Evolutionary conservation across 2,113 vertebrate genomes (phyloP), one percentile per base, ranked within the genome.

Genomic region (Sciurus niger): DNA sequence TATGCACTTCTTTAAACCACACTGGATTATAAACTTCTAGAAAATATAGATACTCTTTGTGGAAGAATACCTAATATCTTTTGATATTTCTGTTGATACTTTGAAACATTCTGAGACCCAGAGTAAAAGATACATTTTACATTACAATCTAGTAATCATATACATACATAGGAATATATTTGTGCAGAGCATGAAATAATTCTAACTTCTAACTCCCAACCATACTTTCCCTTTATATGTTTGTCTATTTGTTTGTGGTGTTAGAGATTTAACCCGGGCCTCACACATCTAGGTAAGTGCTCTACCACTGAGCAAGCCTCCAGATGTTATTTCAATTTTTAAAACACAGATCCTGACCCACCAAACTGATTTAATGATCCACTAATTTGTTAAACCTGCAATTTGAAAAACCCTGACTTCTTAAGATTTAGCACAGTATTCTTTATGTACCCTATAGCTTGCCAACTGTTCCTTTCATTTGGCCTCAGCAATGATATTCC

Each of bases 401-500:
- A 9, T 90, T 77, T 65, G 40, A 94, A 93, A 96, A 92, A 65
- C 11, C 32, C 92, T 37, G 43, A 37, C 6, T 86, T 53, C 60
- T 93, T 22, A 65, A 63, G 34, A 85, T 84, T 93, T 74, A 63
- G 48, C 32, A 37, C 1, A 89, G 67, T 63, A 63, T 67, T 67
- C 30, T 67, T 67, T 34, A 14, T 14, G 28, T 82, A 93, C 37
- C 60, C 76, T 48, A 20, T 58, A 86, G 82, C 28, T 16, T 13
- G 89, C 84, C 37, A 70, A 68, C 48, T 74, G 37, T 68, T 94
- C 72, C 40, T 96, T 96, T 87, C 67, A 82, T 46, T 92, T 97
- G 74, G 32, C 40, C 34, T 70, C 89, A 17, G 51, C 34, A 94
- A 65, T 16, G 13, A 78, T 40, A 94, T 67, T 55, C 60, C 58